phyloP scores from a whole-genome alignment of 1,140 invertebrate genomes.

The Limonius californicus region DNA sequence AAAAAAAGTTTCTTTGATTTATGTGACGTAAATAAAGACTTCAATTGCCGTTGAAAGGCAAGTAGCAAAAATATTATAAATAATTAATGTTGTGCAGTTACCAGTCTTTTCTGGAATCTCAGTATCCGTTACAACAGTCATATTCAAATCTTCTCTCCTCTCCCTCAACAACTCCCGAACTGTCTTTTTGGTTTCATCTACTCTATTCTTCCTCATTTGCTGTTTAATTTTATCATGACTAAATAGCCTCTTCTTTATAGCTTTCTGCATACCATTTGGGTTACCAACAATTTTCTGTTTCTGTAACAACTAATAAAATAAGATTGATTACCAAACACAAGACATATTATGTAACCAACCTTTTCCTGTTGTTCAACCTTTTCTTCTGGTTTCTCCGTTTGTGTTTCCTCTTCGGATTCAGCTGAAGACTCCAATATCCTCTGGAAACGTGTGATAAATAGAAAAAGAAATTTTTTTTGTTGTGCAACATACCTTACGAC shows the following conservation, averaged over 20 bases:
- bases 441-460: conserved; percentile 19
- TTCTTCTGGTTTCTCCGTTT: conserved; percentile 26
- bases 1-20: too few relatives aligned
- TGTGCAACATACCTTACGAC: conserved; percentile 35
- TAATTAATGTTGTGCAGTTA: background rate
- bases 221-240: conserved; percentile 46
- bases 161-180: conserved; percentile 43
- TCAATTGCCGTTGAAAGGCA: too few relatives aligned
- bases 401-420: conserved; percentile 32
- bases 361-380: background rate
- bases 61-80: background rate
- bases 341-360: background rate
- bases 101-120: background rate
- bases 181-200: conserved; percentile 39
- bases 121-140: conserved; percentile 20
- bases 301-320: too few relatives aligned
- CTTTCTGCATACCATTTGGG: conserved; percentile 45
- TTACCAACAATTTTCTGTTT: conserved; percentile 44
- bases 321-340: too few relatives aligned
- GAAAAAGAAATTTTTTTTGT: too few relatives aligned
- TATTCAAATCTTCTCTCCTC: conserved; percentile 45
- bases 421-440: conserved; percentile 27
- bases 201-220: conserved; percentile 45
- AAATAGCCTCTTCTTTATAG: conserved; percentile 43
- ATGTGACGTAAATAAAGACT: too few relatives aligned